phyloP scores from a whole-genome alignment of 2,888 invertebrate genomes.

The Pseudoips prasinana region DNA sequence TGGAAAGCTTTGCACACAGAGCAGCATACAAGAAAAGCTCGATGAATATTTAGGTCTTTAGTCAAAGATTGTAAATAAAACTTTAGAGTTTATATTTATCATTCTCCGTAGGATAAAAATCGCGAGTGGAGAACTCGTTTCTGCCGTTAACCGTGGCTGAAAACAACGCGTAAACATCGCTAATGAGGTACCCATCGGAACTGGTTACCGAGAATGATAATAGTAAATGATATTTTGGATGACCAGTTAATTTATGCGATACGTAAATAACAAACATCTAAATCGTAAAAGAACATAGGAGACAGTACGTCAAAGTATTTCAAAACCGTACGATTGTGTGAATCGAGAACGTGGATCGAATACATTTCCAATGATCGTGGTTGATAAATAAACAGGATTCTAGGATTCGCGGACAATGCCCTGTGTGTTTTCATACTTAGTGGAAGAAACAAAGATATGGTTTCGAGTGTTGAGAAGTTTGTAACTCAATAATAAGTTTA shows the following conservation, averaged over 20 bases:
- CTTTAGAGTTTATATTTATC: conserved; percentile 58
- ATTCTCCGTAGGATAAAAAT: conserved; percentile 39
- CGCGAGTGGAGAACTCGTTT: conserved; percentile 60
- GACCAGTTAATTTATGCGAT: conserved; percentile 25
- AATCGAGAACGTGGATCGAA: conserved; percentile 75
- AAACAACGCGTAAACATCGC: conserved; percentile 58
- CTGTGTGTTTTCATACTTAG: conserved; percentile 39
- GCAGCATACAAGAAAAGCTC: no score
- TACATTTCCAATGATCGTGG: conserved; percentile 57
- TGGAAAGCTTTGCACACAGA: no score
- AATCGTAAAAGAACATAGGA: conserved; percentile 56
- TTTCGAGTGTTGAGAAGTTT: conserved; percentile 11
- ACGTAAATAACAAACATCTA: conserved; percentile 30
- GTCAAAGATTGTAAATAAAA: no score
- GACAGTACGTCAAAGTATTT: conserved; percentile 56
- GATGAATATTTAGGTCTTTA: no score
- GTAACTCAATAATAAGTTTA: conserved; percentile 18
- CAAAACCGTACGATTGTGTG: conserved; percentile 72
- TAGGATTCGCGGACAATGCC: conserved; percentile 65
- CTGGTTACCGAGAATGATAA: conserved; percentile 45
- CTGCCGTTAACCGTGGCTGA: conserved; percentile 69
- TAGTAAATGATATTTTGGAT: no score
- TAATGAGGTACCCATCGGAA: conserved; percentile 50
- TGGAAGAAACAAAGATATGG: conserved; percentile 14
- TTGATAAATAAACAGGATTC: conserved; percentile 65